Conservation (phyloP, 2,113 vertebrate species). For the Parus major region DNA sequence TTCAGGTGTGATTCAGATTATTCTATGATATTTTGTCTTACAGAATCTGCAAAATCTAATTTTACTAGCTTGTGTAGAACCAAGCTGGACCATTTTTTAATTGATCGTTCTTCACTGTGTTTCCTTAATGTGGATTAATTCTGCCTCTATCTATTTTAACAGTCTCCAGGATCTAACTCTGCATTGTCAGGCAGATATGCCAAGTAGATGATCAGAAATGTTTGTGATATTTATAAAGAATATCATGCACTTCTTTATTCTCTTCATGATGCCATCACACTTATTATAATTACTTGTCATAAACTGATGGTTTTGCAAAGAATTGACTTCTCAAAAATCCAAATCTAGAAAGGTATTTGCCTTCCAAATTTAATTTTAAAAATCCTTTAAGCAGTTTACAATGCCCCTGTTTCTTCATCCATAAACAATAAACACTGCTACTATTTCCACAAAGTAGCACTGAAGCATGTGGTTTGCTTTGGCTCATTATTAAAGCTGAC, state of each 20-base stretch:
- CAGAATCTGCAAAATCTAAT: not conserved
- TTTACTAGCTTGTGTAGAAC: not conserved
- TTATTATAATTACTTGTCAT: not conserved
- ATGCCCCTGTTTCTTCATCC: not conserved
- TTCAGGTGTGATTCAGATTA: not conserved
- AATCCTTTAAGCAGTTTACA: not conserved
- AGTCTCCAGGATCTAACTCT: not conserved
- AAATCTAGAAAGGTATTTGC: not conserved
- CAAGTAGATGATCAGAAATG: not conserved
- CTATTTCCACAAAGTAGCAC: constrained; percentile 48
- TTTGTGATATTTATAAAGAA: not conserved
- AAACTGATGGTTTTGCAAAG: not conserved
- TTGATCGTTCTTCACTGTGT: not conserved
- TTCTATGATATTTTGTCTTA: not conserved
- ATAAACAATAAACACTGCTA: not conserved
- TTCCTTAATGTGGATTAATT: not conserved
- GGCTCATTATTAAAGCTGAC: constrained; percentile 45
- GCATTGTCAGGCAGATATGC: not conserved
- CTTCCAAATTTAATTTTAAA: constrained; percentile 9
- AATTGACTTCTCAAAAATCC: constrained; percentile 3
- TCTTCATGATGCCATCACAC: not conserved
- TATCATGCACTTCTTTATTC: not conserved
- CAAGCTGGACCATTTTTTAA: not conserved
- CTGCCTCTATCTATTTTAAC: not conserved
- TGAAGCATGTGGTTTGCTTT: constrained; percentile 4